phyloP scores from a whole-genome alignment of 92 coral and sea anemone species.

The Metridium senile region DNA sequence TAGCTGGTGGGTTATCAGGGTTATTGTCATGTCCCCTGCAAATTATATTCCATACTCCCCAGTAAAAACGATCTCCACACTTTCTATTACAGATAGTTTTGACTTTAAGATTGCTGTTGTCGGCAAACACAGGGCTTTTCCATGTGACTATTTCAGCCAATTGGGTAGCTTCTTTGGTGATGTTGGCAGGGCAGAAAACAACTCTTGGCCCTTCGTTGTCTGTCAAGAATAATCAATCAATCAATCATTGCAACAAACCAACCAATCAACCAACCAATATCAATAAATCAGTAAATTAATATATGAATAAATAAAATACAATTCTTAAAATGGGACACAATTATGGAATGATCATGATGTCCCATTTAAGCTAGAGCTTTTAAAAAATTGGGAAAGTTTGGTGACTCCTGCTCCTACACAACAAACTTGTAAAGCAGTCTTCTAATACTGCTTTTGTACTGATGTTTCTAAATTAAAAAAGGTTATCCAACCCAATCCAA shows the following conservation, averaged over 20 bases:
- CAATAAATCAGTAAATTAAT: no score
- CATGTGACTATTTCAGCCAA: slow-evolving; percentile 22
- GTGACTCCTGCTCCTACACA: no score
- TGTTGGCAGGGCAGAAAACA: slow-evolving; percentile 23
- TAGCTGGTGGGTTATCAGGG: slow-evolving; percentile 57
- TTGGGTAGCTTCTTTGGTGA: slow-evolving; percentile 3
- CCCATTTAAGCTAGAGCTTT: no score
- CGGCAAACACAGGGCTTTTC: slow-evolving; percentile 32
- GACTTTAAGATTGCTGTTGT: slow-evolving; percentile 22
- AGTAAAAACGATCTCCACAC: slow-evolving; percentile 29
- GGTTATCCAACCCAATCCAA: no score
- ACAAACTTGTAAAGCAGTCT: no score
- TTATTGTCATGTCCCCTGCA: slow-evolving; percentile 63
- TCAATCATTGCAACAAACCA: background rate
- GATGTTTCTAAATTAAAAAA: no score
- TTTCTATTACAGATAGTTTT: slow-evolving; percentile 26
- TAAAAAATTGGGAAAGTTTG: no score
- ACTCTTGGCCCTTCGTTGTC: slow-evolving; percentile 35
- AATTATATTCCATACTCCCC: slow-evolving; percentile 64
- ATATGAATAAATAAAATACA: no score
- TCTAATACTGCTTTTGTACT: no score
- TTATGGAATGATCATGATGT: no score
- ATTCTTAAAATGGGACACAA: no score
- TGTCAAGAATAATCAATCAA: background rate
- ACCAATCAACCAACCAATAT: no score